Conservation (phyloP, 2,113 vertebrate species). For the Myrmecophaga tridactyla region DNA sequence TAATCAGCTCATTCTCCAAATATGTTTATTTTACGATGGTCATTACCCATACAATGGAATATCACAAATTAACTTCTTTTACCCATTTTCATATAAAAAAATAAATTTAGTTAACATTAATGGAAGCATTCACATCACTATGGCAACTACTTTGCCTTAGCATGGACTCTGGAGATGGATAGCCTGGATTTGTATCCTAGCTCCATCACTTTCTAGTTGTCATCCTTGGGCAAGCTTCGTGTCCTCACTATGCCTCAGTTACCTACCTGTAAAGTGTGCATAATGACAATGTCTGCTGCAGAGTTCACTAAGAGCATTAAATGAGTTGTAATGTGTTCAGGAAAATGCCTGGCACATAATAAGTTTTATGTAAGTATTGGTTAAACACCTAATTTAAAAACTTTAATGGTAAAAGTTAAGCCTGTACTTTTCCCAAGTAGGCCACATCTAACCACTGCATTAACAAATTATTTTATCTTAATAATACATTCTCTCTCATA, state of each 20-base stretch:
- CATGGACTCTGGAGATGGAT: background rate
- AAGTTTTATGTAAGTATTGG: background rate
- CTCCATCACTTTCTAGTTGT: background rate
- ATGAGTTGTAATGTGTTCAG: background rate
- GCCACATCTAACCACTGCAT: constrained; percentile 40
- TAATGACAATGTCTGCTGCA: background rate
- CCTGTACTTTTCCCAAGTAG: constrained; percentile 38
- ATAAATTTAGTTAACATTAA: background rate
- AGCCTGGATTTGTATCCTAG: no score
- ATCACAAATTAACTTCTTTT: background rate
- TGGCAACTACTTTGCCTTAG: background rate
- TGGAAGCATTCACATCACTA: background rate
- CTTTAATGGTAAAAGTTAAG: background rate
- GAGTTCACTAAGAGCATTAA: background rate
- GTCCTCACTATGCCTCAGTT: background rate
- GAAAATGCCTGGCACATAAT: background rate
- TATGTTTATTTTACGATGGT: background rate
- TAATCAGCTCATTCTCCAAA: background rate
- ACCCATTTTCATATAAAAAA: background rate
- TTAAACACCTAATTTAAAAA: constrained; percentile 6
- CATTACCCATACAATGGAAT: background rate
- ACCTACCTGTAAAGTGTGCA: background rate
- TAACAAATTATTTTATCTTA: constrained; percentile 67
- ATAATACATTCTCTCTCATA: constrained; percentile 56
- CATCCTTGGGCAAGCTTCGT: background rate